Evolutionary conservation across 1,140 invertebrate species (phyloP).

Genomic region (Eubasilissa regina): DNA sequence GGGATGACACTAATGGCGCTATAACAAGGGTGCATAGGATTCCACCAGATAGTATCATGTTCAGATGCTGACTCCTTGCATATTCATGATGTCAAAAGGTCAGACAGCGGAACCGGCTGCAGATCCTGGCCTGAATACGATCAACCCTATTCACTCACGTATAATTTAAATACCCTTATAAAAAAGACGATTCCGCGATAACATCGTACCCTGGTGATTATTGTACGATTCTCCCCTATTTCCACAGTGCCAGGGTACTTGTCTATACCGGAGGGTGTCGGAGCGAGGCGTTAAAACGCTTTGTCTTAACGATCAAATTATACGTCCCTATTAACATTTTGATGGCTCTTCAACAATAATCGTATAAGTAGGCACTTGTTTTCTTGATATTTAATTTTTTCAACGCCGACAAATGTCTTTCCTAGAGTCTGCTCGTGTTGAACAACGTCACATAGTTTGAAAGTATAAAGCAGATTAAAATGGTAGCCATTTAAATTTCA

Average conservation of each 20-base stretch:
- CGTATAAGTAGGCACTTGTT: slow-evolving; percentile 6
- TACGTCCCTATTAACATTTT: slow-evolving; percentile 24
- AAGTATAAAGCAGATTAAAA: too few relatives aligned
- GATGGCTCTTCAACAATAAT: slow-evolving; percentile 24
- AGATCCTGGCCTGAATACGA: slow-evolving; percentile 1
- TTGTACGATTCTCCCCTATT: background rate
- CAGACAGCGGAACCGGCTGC: background rate
- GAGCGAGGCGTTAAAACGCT: slow-evolving; percentile 21
- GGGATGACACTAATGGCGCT: slow-evolving; percentile 29
- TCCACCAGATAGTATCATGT: background rate
- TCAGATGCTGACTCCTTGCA: slow-evolving; percentile 6
- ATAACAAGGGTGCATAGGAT: slow-evolving; percentile 9
- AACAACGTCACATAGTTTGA: too few relatives aligned
- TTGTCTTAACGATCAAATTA: slow-evolving; percentile 7
- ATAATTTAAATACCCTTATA: background rate
- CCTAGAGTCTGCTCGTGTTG: too few relatives aligned
- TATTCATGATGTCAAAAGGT: slow-evolving; percentile 26
- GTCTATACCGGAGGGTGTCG: background rate
- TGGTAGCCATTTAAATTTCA: too few relatives aligned
- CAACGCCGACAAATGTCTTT: too few relatives aligned
- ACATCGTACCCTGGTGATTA: background rate
- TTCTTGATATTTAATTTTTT: slow-evolving; percentile 17
- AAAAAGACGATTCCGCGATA: background rate
- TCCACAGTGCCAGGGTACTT: background rate
- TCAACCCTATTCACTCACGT: background rate